Base-by-base conservation (phyloP, 1,140 invertebrate species). In the Meloidogyne hapla region DNA sequence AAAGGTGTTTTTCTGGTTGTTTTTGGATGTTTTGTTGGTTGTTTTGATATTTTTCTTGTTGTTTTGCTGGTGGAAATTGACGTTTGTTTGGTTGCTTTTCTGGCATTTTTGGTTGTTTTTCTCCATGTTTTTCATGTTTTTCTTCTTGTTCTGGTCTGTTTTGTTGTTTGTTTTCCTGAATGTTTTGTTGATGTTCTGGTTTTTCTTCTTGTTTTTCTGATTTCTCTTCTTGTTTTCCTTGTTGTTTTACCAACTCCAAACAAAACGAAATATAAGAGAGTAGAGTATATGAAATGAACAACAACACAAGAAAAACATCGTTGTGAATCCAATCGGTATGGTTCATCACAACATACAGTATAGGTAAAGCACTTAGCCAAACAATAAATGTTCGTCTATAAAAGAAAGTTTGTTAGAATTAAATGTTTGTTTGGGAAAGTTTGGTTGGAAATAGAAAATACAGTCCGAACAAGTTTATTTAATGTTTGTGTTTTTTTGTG, bases 231-330 rank as follows among this genome's bases (percentile, higher is more conserved):
- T 65, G 18, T 56, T 21, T 5, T n/a, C n/a, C 48, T n/a, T 6
- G 8, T n/a, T 83, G 76, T 28, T 68, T 33, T 10, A 81, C 75
- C 56, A 74, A 66, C 38, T 85, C 84, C 67, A 85, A 65, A 71
- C 84, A 86, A 77, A 83, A 85, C 5, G 83, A 84, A 71, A 85
- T 81, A 62, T 84, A 86, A 38, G 79, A 81, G 40, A 87, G 79
- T 45, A 85, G 69, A 1, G 81, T 81, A 71, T 86, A 86, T 18
- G 86, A 87, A 40, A 87, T 74, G 70, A 87, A 86, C n/a, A 87
- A 64, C 26, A 87, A 76, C 42, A 87, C 84, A 4, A 80, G 71
- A 74, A 86, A 86, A 23, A 79, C 78, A 70, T 86, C 86, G 10
- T 82, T 79, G 18, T 68, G 68, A 3, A 87, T 23, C 12, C 66